Conservation (phyloP, 2,888 invertebrate species). For the Agrochola litura region DNA sequence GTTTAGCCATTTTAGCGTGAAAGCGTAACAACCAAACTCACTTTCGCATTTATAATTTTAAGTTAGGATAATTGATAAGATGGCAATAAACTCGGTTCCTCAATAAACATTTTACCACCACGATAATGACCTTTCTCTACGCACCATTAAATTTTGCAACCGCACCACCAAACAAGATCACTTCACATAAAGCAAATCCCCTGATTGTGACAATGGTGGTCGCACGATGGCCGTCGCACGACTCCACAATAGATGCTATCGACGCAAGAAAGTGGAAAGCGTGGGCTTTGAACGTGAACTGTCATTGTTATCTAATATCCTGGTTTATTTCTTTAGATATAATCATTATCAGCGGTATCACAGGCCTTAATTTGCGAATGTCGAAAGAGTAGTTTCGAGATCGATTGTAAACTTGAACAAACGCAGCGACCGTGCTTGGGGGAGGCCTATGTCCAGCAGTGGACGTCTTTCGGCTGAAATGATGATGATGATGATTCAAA, state of each 20-base stretch:
- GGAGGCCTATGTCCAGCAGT: background rate
- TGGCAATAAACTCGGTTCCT: too few relatives aligned
- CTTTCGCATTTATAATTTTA: too few relatives aligned
- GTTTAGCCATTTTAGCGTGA: too few relatives aligned
- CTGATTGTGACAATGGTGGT: conserved; percentile 47
- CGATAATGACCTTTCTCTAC: background rate
- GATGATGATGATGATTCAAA: too few relatives aligned
- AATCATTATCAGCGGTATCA: background rate
- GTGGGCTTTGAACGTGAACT: conserved; percentile 57
- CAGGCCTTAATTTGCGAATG: background rate
- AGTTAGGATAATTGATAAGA: too few relatives aligned
- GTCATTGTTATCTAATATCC: conserved; percentile 69
- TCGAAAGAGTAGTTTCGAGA: background rate
- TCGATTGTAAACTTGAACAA: background rate
- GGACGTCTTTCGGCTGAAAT: too few relatives aligned
- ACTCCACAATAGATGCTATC: conserved; percentile 61
- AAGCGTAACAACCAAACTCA: too few relatives aligned
- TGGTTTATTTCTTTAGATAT: conserved; percentile 51
- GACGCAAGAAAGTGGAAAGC: conserved; percentile 73
- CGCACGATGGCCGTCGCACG: conserved; percentile 62
- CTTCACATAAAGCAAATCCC: conserved; percentile 7
- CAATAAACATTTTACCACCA: background rate
- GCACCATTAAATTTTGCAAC: background rate
- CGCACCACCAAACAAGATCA: conserved; percentile 8
- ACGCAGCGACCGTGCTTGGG: too few relatives aligned